These are phyloP conservation scores for Scleropages formosus DNA, from an alignment of 2,797 vertebrate species.

Conservation along the genomic window DNA sequence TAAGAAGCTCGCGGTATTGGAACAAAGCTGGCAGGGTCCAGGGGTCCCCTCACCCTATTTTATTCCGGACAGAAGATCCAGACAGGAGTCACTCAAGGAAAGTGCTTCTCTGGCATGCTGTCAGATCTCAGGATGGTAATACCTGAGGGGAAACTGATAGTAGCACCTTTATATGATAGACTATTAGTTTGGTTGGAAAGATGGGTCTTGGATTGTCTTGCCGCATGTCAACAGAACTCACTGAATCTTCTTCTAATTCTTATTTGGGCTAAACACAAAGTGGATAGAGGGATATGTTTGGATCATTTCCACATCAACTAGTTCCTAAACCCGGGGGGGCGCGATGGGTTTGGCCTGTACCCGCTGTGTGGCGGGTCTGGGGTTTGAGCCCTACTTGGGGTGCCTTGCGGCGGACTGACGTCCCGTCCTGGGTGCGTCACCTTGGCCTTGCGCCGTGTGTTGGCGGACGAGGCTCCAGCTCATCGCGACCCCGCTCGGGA, in stretches of 20 bases:
- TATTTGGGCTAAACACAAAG: too few species aligned
- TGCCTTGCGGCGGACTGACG: too few species aligned
- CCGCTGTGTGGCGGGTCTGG: too few species aligned
- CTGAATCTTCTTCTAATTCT: neutral
- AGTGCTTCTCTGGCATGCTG: neutral
- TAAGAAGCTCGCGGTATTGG: neutral
- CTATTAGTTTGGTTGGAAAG: constrained; percentile 32
- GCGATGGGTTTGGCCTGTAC: too few species aligned
- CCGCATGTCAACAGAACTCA: neutral
- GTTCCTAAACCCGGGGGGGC: too few species aligned
- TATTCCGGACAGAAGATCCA: neutral
- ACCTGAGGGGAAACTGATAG: constrained; percentile 31
- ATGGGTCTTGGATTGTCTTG: neutral
- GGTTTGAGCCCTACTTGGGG: too few species aligned
- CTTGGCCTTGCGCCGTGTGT: too few species aligned
- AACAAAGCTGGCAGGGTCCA: neutral
- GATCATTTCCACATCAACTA: too few species aligned
- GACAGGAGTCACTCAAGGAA: neutral
- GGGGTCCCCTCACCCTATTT: neutral
- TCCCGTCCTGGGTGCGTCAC: too few species aligned
- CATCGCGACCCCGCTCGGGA: too few species aligned
- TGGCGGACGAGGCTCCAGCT: too few species aligned
- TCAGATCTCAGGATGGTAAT: neutral
- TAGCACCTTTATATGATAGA: constrained; percentile 20
- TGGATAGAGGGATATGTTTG: too few species aligned